Base-by-base conservation (phyloP, 2,797 vertebrate genomes). In the Pelobates cultripes region DNA sequence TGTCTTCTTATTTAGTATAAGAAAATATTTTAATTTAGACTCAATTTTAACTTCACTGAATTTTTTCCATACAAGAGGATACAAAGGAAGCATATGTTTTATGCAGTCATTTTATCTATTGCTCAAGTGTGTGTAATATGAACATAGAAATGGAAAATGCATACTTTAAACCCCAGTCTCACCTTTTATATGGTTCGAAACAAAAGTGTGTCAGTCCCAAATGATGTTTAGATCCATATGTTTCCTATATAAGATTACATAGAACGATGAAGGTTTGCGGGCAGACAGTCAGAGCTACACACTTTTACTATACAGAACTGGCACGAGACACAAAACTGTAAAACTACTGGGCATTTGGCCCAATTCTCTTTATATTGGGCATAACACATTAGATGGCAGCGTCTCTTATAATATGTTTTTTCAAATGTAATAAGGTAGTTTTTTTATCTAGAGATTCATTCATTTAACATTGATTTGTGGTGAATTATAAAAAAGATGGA, bases 161-260 rank as follows among this genome's bases (percentile, higher is more conserved):
- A 44, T 70, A n/a, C 17, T 17, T 68, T 60, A 68, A 28, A 41
- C 7, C 47, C 4, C 66, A 66, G n/a, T 12, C 45, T 41, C 43
- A 77, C 45, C 43, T 77, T n/a, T 67, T 53, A 47, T 42, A n/a
- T 14, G 3, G 15, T 42, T 77, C 5, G 47, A 70, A 70, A 17
- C 53, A 53, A 41, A 44, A 69, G 14, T 17, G 53, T 43, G 68
- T 69, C 28, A 57, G 17, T 44, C 68, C 9, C 51, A 42, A 57
- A 60, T 77, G 75, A 77, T 77, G 45, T 42, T 77, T 51, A 68
- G 12, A 43, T 57, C 47, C 75, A 77, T 69, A 45, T 77, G 75
- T 77, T 77, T 77, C 75, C 75, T 77, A 70, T 77, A 77, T 70
- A 77, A 12, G 55, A 70, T 77, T 77, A 57, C 75, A 60, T 55